Evolutionary conservation across 2,113 vertebrate species (phyloP), one percentile per base, ranked within the genome.

Genomic region (Saccopteryx leptura): DNA sequence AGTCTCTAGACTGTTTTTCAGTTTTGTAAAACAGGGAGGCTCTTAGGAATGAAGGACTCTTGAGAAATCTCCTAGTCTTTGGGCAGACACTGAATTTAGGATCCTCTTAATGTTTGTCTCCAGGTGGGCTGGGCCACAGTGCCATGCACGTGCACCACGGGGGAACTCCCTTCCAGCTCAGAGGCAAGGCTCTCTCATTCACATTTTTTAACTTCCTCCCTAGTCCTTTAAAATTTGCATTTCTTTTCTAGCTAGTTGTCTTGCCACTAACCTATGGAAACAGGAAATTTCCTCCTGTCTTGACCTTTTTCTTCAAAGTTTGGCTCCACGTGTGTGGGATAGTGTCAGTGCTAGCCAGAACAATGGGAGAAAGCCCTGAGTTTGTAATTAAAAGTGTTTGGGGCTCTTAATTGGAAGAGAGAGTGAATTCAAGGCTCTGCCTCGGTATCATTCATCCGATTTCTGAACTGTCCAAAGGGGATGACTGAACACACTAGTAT

Each of bases 1-100:
- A n/a, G 66, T 82, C 58, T 90, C 66, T 31, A 56, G 72, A 14
- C 52, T 60, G 63, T 4, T 87, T 83, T 92, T 92, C 28, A 23
- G 52, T 84, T 58, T 46, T 74, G 24, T 84, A 52, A 94, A 90
- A 33, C n/a, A 60, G 12, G 24, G 69, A 72, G 14, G 24, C 39
- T 71, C 50, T 83, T 91, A 89, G n/a, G 46, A 46, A 48, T 26
- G 23, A 60, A 13, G 52, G 85, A 75, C 24, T 24, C 50, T 78
- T n/a, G n/a, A 74, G 63, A 80, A 58, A 10, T 21, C 31, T 69
- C 50, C 54, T 33, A 50, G 69, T 4, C 26, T 56, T 79, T 21
- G 15, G 56, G 78, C 58, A 63, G 7, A 31, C 39, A 1, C 24
- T 5, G 8, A 63, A 1, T 26, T 33, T 24, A 66, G 54, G 18